phyloP scores from a whole-genome alignment of 2,113 vertebrate species.

The Cyanoderma ruficeps region DNA sequence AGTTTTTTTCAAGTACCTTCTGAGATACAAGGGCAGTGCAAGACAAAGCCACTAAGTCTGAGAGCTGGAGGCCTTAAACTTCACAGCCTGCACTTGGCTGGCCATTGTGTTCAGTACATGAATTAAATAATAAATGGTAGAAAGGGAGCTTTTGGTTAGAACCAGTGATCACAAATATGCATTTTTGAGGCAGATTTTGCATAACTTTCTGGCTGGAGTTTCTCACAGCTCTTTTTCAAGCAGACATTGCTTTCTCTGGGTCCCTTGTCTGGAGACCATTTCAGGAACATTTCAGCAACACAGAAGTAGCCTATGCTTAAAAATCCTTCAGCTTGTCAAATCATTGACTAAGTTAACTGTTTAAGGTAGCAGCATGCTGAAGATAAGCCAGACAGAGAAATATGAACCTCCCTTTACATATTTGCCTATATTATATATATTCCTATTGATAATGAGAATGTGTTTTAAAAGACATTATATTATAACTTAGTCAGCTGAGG shows the following conservation, averaged over 20 bases:
- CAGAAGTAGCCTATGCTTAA: not conserved
- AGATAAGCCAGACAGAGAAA: not conserved
- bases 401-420: not conserved
- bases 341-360: not conserved
- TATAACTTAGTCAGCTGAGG: not conserved
- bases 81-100: not conserved
- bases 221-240: not conserved
- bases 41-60: not conserved
- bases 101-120: not conserved
- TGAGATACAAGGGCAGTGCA: not conserved
- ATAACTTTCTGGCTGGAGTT: not conserved
- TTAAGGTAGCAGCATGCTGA: not conserved
- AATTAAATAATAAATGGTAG: not conserved
- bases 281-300: not conserved
- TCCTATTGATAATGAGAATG: not conserved
- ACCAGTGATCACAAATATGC: not conserved
- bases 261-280: not conserved
- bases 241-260: not conserved
- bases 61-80: not conserved
- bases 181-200: not conserved
- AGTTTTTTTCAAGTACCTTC: conserved; percentile 22
- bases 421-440: not conserved
- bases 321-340: not conserved
- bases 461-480: not conserved
- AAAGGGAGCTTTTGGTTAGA: not conserved